A percentile compares a stretch with the other conserved stretches of the same genome.
These are phyloP conservation scores for Tarsius wallacei DNA, from an alignment of 2,797 vertebrate species.

Conservation along the genomic window DNA sequence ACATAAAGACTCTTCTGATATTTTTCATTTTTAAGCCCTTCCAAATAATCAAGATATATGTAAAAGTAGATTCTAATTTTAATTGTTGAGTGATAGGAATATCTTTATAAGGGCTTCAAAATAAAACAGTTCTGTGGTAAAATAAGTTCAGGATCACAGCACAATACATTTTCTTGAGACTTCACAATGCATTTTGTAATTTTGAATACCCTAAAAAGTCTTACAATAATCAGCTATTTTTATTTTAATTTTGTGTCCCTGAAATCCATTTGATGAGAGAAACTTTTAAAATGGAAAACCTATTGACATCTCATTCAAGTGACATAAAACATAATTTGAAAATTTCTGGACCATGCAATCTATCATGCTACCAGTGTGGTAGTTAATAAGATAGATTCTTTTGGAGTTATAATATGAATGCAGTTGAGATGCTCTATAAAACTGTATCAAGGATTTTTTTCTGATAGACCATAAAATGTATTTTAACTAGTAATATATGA, in stretches of 20 bases:
- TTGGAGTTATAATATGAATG: neutral
- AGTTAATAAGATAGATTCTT: neutral
- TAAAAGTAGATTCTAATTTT: conserved; percentile 13
- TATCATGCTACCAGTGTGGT: neutral
- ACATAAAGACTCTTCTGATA: neutral
- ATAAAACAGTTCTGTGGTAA: conserved; percentile 12
- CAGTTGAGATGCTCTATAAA: neutral
- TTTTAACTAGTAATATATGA: neutral
- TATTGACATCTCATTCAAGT: neutral
- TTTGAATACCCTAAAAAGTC: neutral
- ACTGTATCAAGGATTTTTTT: neutral
- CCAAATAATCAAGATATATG: neutral
- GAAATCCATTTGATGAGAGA: neutral
- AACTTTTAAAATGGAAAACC: neutral
- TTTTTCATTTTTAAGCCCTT: conserved; percentile 9
- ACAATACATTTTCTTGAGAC: neutral
- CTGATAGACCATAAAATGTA: neutral
- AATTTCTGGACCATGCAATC: neutral
- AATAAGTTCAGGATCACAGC: neutral
- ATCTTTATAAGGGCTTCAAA: neutral
- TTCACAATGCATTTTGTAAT: neutral
- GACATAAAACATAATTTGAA: neutral
- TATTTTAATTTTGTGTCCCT: neutral
- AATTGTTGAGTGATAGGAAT: neutral
- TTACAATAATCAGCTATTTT: neutral